Evolutionary conservation across 2,113 vertebrate species (phyloP).

Genomic region (Rallus limicola): DNA sequence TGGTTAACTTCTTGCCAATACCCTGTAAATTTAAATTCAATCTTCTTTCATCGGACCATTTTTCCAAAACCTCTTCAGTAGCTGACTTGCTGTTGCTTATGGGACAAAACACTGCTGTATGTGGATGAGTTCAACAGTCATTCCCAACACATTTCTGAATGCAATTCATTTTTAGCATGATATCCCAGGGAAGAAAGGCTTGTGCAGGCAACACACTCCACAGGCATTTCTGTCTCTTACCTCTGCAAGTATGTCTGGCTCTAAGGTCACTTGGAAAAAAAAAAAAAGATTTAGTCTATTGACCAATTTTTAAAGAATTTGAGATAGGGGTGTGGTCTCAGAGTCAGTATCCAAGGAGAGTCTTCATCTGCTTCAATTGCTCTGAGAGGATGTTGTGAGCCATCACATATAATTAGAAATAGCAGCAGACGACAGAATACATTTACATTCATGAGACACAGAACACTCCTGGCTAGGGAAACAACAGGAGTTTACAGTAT

Average conservation of each 20-base stretch:
- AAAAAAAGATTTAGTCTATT: not conserved
- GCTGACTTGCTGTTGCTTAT: not conserved
- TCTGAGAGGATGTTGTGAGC: not conserved
- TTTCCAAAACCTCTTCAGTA: not conserved
- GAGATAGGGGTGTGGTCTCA: not conserved
- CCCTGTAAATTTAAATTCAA: not conserved
- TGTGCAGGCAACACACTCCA: not conserved
- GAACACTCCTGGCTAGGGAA: not conserved
- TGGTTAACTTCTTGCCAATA: not conserved
- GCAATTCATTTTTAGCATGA: not conserved
- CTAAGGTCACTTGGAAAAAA: not conserved
- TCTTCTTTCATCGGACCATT: not conserved
- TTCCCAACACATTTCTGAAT: not conserved
- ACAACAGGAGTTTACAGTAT: not conserved
- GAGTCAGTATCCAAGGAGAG: not conserved
- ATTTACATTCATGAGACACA: not conserved
- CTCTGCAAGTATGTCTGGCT: not conserved
- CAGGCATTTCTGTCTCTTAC: fast-evolving
- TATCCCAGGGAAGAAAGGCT: not conserved
- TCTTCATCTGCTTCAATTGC: not conserved
- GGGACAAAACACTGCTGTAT: not conserved
- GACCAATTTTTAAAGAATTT: not conserved
- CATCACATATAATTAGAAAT: not conserved
- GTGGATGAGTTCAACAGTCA: not conserved
- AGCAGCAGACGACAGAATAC: not conserved